Base-by-base conservation (phyloP, 1,140 invertebrate species). In the Ceratosolen solmsi region DNA sequence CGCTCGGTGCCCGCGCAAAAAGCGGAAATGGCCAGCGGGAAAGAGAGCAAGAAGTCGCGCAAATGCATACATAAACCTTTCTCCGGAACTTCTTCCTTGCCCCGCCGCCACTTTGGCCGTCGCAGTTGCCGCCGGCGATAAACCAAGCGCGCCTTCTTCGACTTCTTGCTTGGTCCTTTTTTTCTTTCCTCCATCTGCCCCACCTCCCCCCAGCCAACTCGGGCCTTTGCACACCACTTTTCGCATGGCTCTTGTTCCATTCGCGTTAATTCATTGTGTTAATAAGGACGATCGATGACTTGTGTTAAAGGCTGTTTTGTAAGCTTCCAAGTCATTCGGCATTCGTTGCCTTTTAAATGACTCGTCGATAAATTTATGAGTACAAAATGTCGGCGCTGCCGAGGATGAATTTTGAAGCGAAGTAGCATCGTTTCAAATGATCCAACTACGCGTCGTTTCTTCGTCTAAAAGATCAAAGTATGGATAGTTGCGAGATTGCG, bases 41-140 rank as follows among this genome's bases (percentile, higher is more conserved):
- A 75, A 81, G 46, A 81, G 79, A 81, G 79, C 72, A 81, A 81
- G 17, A 75, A 80, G 58, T 51, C 56, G 60, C 72, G 72, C 79
- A 56, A 81, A 81, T 60, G 79, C 58, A 70, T 70, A 63, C 79
- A 76, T 81, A 81, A 81, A 81, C 79, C 79, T 80, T 79, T 73
- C 79, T 75, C 71, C 72, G 79, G 79, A 80, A 80, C 70, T 58
- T 80, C 70, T 79, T 79, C 68, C 79, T 65, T 65, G 63, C 49
- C 78, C 36, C 82, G 79, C 25, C 25, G 65, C 54, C 49, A 9
- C 51, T 30, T 25, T 80, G 17, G 25, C 20, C 46, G 8, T 74
- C 75, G 36, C 4, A 13, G 13, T 65, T 49, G 75, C 46, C 63
- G 9, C 17, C 30, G 46, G 46, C 46, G 76, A 78, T 78, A 54